Conservation (phyloP, 2,888 invertebrate genomes). For the Octonoba sinensis region DNA sequence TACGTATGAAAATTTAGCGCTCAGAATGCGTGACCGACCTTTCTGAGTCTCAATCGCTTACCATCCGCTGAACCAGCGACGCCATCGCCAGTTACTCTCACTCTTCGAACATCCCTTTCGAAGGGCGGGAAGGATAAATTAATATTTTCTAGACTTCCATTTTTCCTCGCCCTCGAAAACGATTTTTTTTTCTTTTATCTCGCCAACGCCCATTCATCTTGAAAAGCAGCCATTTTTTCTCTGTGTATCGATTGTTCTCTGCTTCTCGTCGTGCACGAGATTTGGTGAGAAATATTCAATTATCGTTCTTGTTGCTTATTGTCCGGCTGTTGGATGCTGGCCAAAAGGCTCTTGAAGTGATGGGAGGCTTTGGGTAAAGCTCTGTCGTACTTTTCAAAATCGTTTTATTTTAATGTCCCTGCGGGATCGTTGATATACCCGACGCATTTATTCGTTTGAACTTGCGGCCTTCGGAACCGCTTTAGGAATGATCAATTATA, state of each 20-base stretch:
- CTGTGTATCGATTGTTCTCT: constrained; percentile 13
- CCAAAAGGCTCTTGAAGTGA: constrained; percentile 9
- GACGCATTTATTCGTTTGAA: too few species aligned
- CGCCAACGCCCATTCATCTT: constrained; percentile 21
- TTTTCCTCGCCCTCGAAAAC: too few species aligned
- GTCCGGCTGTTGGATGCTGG: constrained; percentile 19
- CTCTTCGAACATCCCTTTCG: constrained; percentile 13
- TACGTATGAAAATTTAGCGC: too few species aligned
- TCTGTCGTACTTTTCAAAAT: too few species aligned
- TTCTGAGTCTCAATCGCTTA: background rate
- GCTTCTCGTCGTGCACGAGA: background rate
- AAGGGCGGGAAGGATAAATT: constrained; percentile 9
- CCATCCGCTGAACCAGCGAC: constrained; percentile 9
- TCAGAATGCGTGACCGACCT: too few species aligned
- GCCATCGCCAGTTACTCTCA: constrained; percentile 8
- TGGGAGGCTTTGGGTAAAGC: too few species aligned
- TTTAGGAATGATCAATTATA: too few species aligned
- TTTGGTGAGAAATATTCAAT: constrained; percentile 41
- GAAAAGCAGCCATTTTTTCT: constrained; percentile 17
- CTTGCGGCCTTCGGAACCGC: too few species aligned
- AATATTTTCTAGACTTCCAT: constrained; percentile 8
- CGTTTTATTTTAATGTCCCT: too few species aligned
- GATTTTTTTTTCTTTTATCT: constrained; percentile 1
- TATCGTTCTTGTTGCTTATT: constrained; percentile 43
- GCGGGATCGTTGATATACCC: too few species aligned